Evolutionary conservation across 2,113 vertebrate species (phyloP).

Genomic region (Grallaria varia): DNA sequence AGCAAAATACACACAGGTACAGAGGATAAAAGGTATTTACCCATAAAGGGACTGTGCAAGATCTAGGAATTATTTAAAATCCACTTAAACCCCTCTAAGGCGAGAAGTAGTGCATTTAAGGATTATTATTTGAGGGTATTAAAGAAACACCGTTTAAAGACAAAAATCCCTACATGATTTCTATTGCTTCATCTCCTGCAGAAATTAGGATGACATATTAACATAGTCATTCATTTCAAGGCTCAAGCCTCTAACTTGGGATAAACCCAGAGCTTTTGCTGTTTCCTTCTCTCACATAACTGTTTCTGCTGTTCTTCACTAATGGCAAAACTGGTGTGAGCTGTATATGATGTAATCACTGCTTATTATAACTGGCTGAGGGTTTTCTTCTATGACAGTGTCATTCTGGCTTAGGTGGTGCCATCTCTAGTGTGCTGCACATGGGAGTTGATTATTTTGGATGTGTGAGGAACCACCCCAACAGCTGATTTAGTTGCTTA

Average conservation of each 20-base stretch:
- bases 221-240: not conserved
- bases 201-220: not conserved
- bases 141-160: not conserved
- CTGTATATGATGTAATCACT: not conserved
- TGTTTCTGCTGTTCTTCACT: not conserved
- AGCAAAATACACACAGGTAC: not conserved
- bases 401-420: not conserved
- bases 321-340: not conserved
- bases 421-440: not conserved
- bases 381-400: not conserved
- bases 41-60: not conserved
- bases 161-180: not conserved
- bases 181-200: not conserved
- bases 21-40: slow-evolving; percentile 35
- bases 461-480: not conserved
- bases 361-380: not conserved
- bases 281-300: not conserved
- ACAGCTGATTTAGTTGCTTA: not conserved
- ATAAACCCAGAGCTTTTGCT: not conserved
- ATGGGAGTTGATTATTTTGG: not conserved
- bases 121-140: slow-evolving; percentile 37
- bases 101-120: slow-evolving; percentile 11
- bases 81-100: slow-evolving; percentile 21
- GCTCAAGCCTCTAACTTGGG: not conserved
- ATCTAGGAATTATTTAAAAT: slow-evolving; percentile 41